Evolutionary conservation across 2,797 vertebrate genomes (phyloP).

Genomic region (Antennarius maculatus): DNA sequence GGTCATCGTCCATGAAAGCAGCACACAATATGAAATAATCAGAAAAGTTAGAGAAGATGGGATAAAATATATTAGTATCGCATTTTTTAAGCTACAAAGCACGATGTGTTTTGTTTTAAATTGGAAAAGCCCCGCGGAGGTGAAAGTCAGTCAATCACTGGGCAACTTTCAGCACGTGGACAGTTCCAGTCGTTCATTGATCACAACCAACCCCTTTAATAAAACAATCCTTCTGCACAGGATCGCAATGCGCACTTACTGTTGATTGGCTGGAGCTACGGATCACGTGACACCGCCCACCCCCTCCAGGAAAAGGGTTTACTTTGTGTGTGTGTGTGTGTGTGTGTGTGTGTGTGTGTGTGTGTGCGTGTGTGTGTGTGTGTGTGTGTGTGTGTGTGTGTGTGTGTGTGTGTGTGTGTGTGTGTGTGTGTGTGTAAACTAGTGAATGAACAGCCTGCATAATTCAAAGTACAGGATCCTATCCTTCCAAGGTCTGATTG

Average conservation of each 20-base stretch:
- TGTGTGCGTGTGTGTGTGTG: background rate
- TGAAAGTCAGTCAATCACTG: slow-evolving; percentile 47
- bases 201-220: slow-evolving; percentile 67
- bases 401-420: no score
- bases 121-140: slow-evolving; percentile 20
- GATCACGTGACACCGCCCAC: slow-evolving; percentile 59
- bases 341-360: slow-evolving; percentile 5
- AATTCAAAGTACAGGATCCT: slow-evolving; percentile 17
- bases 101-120: background rate
- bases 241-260: slow-evolving; percentile 83
- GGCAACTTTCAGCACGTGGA: slow-evolving; percentile 43
- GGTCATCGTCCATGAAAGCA: background rate
- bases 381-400: background rate
- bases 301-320: slow-evolving; percentile 37
- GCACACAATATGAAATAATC: background rate
- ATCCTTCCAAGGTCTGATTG: background rate
- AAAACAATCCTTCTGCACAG: slow-evolving; percentile 70
- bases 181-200: slow-evolving; percentile 66
- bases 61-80: background rate
- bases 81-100: no score
- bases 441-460: slow-evolving; percentile 53
- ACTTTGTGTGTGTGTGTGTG: background rate
- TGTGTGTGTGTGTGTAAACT: slow-evolving; percentile 4
- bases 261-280: slow-evolving; percentile 61
- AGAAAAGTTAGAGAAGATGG: background rate